Conservation (phyloP, 2,113 vertebrate species). For the Puntigrus tetrazona region DNA sequence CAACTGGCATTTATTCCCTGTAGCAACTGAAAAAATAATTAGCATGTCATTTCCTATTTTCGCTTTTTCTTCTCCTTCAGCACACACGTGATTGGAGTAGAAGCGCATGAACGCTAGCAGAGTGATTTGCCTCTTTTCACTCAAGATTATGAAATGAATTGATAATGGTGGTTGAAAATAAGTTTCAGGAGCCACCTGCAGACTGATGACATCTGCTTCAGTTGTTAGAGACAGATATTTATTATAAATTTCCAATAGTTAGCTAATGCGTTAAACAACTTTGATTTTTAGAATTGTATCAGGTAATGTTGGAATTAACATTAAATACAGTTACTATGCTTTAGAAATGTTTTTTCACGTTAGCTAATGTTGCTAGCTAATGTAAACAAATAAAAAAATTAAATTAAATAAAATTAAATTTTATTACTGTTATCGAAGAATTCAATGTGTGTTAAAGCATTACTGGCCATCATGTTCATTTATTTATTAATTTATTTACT, state of each 20-base stretch:
- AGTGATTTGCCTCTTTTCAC: slow-evolving; percentile 11
- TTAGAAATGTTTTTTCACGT: no score
- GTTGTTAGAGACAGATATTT: neutral
- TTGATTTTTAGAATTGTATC: no score
- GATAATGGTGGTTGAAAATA: neutral
- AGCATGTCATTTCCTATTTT: neutral
- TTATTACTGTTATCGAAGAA: no score
- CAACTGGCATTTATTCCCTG: neutral
- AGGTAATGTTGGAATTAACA: no score
- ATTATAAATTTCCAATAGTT: neutral
- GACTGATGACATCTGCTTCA: neutral
- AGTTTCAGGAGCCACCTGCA: neutral
- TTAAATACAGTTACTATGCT: no score
- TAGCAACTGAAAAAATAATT: slow-evolving; percentile 13
- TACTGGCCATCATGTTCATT: no score
- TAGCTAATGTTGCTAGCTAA: neutral
- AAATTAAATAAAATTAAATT: no score
- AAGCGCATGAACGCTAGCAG: neutral
- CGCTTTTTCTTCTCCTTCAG: neutral
- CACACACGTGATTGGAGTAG: neutral
- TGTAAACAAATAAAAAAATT: neutral
- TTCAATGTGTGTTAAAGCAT: no score
- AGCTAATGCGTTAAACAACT: neutral
- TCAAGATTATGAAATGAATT: neutral
- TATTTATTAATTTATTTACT: no score